phyloP scores from a whole-genome alignment of 1,140 invertebrate species.

The Brachystomella parvula region DNA sequence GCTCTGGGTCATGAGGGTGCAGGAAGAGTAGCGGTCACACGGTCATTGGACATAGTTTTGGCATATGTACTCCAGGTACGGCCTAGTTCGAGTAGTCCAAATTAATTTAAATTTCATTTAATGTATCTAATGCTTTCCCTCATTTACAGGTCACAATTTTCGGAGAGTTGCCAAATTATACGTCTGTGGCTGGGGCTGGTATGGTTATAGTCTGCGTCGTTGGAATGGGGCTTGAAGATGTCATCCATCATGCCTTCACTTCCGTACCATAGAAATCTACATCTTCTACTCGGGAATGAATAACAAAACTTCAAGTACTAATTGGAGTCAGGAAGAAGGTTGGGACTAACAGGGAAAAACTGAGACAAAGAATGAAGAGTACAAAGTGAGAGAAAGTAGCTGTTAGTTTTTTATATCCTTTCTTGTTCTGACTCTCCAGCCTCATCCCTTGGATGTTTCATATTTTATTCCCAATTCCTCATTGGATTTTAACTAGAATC shows the following conservation, averaged over 20 bases:
- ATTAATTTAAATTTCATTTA: constrained; percentile 8
- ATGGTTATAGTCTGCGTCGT: constrained; percentile 47
- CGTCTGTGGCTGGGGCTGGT: constrained; percentile 45
- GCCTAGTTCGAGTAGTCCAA: neutral
- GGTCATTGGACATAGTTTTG: constrained; percentile 49
- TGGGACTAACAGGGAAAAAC: too few species aligned
- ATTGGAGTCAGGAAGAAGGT: too few species aligned
- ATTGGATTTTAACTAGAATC: too few species aligned
- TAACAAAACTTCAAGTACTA: too few species aligned
- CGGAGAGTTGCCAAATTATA: constrained; percentile 45
- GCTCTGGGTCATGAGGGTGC: constrained; percentile 49
- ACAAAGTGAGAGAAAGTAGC: too few species aligned
- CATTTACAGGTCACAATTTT: constrained; percentile 44
- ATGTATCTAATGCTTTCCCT: constrained; percentile 8
- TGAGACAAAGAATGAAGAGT: too few species aligned
- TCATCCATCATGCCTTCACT: constrained; percentile 24
- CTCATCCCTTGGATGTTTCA: too few species aligned
- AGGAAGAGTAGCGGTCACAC: constrained; percentile 49
- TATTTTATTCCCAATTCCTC: too few species aligned
- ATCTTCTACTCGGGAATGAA: too few species aligned
- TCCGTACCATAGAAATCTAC: constrained; percentile 23
- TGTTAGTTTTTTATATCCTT: too few species aligned
- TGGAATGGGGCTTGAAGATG: constrained; percentile 48
- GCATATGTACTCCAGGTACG: constrained; percentile 47
- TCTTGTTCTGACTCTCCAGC: too few species aligned